phyloP scores from a whole-genome alignment of 2,113 vertebrate species.

The Pterocles orientalis region DNA sequence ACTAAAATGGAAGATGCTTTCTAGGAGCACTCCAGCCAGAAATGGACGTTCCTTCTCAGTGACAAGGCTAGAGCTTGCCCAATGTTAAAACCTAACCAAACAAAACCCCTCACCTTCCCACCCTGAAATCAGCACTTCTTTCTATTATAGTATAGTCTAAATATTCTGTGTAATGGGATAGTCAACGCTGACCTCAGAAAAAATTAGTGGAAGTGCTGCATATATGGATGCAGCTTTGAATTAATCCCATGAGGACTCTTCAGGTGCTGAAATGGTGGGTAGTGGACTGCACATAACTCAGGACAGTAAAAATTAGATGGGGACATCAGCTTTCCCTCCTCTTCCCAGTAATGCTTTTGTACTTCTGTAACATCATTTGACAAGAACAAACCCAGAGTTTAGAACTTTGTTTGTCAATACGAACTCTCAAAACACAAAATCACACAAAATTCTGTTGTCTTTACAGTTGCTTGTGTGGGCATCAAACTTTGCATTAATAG shows the following conservation, averaged over 20 bases:
- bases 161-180: neutral
- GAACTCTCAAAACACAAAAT: neutral
- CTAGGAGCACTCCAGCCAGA: neutral
- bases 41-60: neutral
- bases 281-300: neutral
- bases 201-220: neutral
- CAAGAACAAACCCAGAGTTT: neutral
- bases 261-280: neutral
- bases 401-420: neutral
- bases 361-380: neutral
- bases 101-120: accelerated
- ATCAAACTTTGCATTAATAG: neutral
- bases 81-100: neutral
- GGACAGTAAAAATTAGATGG: neutral
- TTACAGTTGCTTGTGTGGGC: neutral
- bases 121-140: neutral
- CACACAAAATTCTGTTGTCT: neutral
- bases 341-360: neutral
- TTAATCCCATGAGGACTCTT: neutral
- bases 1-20: neutral
- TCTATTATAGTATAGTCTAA: neutral
- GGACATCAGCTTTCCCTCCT: neutral
- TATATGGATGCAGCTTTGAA: neutral
- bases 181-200: neutral
- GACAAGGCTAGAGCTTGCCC: neutral